Conservation (phyloP, 2,888 invertebrate genomes). For the Smittia sp. region DNA sequence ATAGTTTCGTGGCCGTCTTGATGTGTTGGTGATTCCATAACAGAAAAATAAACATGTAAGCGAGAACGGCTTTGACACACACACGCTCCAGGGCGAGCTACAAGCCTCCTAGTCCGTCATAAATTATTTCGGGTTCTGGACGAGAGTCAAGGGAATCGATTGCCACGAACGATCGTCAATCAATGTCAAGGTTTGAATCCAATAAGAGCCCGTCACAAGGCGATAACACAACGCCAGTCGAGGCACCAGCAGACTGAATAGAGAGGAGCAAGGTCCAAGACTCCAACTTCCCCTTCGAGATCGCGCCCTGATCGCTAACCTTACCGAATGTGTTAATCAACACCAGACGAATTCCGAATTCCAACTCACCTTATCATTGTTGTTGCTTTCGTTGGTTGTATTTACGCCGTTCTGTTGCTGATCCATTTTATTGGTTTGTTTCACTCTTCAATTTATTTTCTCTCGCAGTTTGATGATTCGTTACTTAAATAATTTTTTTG, state of each 20-base stretch:
- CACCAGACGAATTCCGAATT: background rate
- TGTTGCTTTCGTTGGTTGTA: conserved; percentile 1
- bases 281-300: too few relatives aligned
- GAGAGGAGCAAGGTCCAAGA: too few relatives aligned
- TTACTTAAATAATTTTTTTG: background rate
- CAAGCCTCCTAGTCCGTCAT: background rate
- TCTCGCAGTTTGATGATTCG: background rate
- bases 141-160: background rate
- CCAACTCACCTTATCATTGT: conserved; percentile 34
- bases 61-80: background rate
- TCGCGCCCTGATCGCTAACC: too few relatives aligned
- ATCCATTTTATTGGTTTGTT: background rate
- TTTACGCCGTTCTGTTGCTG: conserved; percentile 30
- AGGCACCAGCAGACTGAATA: too few relatives aligned
- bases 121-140: background rate
- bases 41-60: background rate
- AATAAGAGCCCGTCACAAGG: too few relatives aligned
- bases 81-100: background rate
- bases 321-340: too few relatives aligned
- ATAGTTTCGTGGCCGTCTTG: background rate
- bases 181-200: too few relatives aligned
- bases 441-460: background rate
- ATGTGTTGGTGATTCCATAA: background rate
- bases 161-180: too few relatives aligned
- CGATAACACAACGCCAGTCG: too few relatives aligned